Conservation (phyloP, 2,888 invertebrate genomes). For the Zaprionus bogoriensis region DNA sequence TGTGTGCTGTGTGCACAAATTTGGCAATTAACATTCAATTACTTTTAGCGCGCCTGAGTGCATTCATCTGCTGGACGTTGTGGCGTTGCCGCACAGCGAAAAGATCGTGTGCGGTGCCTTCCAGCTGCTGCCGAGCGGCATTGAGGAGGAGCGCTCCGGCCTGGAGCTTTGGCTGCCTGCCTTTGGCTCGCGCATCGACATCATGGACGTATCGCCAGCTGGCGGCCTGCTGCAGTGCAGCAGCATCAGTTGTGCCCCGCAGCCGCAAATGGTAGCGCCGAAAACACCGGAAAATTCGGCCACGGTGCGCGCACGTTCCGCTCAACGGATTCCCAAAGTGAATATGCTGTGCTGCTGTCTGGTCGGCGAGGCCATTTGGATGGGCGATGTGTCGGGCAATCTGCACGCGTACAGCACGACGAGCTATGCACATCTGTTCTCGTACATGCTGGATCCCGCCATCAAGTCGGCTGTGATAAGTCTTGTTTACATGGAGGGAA, state of each 20-base stretch:
- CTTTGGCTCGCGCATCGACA: conserved; percentile 87
- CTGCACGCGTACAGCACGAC: conserved; percentile 89
- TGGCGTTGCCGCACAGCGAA: conserved; percentile 88
- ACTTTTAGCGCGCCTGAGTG: conserved; percentile 92
- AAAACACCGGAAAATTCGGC: conserved; percentile 57
- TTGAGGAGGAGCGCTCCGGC: conserved; percentile 85
- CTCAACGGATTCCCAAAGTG: conserved; percentile 71
- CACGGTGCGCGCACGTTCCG: conserved; percentile 61
- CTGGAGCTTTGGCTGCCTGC: conserved; percentile 91
- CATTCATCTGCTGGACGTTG: conserved; percentile 92
- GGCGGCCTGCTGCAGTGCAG: conserved; percentile 87
- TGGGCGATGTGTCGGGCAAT: conserved; percentile 94
- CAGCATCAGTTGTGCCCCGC: conserved; percentile 81
- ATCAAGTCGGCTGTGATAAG: conserved; percentile 87
- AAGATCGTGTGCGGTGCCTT: conserved; percentile 86
- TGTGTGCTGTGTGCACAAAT: background rate
- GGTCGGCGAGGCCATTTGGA: conserved; percentile 91
- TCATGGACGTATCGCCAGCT: conserved; percentile 84
- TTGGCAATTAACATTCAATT: background rate
- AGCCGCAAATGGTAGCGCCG: conserved; percentile 59
- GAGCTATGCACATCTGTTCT: conserved; percentile 85
- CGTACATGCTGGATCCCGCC: conserved; percentile 88
- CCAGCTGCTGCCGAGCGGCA: conserved; percentile 72
- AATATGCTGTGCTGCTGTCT: conserved; percentile 85
- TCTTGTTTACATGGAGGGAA: conserved; percentile 86